phyloP scores from a whole-genome alignment of 2,113 vertebrate species.

The Nothoprocta pentlandii region DNA sequence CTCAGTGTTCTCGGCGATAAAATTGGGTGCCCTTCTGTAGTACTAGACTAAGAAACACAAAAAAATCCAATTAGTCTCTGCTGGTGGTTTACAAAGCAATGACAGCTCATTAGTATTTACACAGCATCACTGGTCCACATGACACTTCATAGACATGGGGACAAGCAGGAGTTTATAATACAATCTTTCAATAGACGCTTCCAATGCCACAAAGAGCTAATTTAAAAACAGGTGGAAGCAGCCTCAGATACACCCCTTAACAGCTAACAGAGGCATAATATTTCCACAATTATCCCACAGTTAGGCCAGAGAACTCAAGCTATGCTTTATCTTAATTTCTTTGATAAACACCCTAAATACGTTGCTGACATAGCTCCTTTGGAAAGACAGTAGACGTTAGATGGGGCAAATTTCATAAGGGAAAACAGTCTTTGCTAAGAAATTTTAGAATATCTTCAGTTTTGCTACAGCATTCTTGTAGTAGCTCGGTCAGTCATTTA shows the following conservation, averaged over 20 bases:
- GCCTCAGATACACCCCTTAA: not conserved
- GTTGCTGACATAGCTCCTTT: not conserved
- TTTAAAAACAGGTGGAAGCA: slow-evolving; percentile 45
- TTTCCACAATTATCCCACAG: not conserved
- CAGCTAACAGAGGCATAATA: not conserved
- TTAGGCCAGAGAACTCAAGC: not conserved
- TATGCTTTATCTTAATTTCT: not conserved
- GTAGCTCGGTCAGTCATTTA: not conserved
- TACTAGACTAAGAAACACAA: not conserved
- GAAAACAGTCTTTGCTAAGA: not conserved
- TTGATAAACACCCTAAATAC: not conserved
- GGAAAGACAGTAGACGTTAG: not conserved
- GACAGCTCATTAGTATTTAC: slow-evolving; percentile 54
- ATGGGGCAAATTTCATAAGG: accelerated
- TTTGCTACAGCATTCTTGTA: not conserved
- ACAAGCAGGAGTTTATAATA: not conserved
- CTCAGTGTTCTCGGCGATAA: not conserved
- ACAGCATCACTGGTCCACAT: not conserved
- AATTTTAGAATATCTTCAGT: no score
- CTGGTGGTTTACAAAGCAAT: slow-evolving; percentile 24
- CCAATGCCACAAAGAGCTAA: slow-evolving; percentile 12
- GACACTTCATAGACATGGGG: not conserved
- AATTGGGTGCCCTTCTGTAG: not conserved
- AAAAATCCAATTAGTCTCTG: slow-evolving; percentile 6
- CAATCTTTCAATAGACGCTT: slow-evolving; percentile 10